Percentiles rank a stretch among this genome's conserved stretches.
These are phyloP conservation scores for Heliconius melpomene DNA, from an alignment of 1,140 invertebrate genomes.

Conservation along the genomic window DNA sequence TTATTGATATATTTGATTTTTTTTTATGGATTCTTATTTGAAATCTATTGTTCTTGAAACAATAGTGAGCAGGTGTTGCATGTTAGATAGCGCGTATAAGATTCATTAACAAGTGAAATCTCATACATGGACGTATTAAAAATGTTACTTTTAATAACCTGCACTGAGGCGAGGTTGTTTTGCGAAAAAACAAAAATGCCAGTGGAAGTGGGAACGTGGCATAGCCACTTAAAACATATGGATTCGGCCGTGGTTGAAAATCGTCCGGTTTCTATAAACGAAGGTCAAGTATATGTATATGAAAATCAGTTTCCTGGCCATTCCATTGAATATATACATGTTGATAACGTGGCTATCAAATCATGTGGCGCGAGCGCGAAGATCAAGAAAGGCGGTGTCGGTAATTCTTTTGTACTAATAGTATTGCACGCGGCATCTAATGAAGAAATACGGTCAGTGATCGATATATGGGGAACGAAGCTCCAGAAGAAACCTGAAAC, in stretches of 20 bases:
- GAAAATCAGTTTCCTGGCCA: slow-evolving; percentile 65
- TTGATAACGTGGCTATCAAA: slow-evolving; percentile 64
- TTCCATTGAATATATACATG: slow-evolving; percentile 62
- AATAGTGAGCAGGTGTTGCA: slow-evolving; percentile 39
- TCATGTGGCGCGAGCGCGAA: slow-evolving; percentile 61
- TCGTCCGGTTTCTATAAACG: slow-evolving; percentile 54
- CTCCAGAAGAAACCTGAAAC: slow-evolving; percentile 21
- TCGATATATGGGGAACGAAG: slow-evolving; percentile 67
- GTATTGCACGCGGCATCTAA: slow-evolving; percentile 58
- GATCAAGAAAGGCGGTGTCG: slow-evolving; percentile 59
- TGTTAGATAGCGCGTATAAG: neutral
- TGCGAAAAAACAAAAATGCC: slow-evolving; percentile 61
- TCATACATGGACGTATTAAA: slow-evolving; percentile 46
- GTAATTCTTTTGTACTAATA: slow-evolving; percentile 52
- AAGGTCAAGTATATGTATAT: slow-evolving; percentile 69
- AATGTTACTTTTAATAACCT: slow-evolving; percentile 34
- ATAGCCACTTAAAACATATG: slow-evolving; percentile 53
- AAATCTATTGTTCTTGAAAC: slow-evolving; percentile 30
- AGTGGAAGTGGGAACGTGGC: slow-evolving; percentile 61
- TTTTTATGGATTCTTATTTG: neutral
- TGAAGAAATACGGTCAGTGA: slow-evolving; percentile 64
- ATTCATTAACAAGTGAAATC: neutral
- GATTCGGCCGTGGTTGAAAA: slow-evolving; percentile 67
- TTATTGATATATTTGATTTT: neutral
- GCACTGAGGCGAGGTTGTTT: slow-evolving; percentile 39